Conservation (phyloP, 2,888 invertebrate species). For the Phasia obesa region DNA sequence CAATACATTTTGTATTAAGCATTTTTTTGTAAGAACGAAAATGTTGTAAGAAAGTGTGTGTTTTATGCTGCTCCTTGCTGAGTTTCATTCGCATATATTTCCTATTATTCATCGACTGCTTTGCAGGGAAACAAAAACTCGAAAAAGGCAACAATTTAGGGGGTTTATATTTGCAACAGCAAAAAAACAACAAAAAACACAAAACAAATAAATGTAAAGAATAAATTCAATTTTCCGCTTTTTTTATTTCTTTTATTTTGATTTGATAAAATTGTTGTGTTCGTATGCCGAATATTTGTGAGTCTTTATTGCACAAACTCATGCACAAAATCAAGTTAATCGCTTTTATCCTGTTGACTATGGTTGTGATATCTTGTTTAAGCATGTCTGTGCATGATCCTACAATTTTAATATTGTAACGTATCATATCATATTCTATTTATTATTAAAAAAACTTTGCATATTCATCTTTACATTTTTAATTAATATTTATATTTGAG, state of each 20-base stretch:
- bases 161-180: slow-evolving; percentile 46
- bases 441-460: slow-evolving; percentile 2
- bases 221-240: slow-evolving; percentile 68
- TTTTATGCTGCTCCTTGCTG: slow-evolving; percentile 47
- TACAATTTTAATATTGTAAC: slow-evolving; percentile 15
- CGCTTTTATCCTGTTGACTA: slow-evolving; percentile 69
- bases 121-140: slow-evolving; percentile 19
- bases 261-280: slow-evolving; percentile 36
- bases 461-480: slow-evolving; percentile 11
- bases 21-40: slow-evolving; percentile 4
- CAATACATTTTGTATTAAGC: slow-evolving; percentile 66
- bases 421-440: slow-evolving; percentile 27
- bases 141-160: slow-evolving; percentile 62
- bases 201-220: slow-evolving; percentile 28
- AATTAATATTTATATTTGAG: neutral
- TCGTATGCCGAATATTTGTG: slow-evolving; percentile 43
- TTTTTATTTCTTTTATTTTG: no score
- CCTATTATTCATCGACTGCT: slow-evolving; percentile 50
- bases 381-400: slow-evolving; percentile 18
- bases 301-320: slow-evolving; percentile 16
- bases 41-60: neutral
- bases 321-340: slow-evolving; percentile 59
- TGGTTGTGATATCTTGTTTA: slow-evolving; percentile 51
- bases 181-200: slow-evolving; percentile 16
- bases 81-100: slow-evolving; percentile 42